Evolutionary conservation across 2,113 vertebrate genomes (phyloP).

Genomic region (Plectropomus leopardus): DNA sequence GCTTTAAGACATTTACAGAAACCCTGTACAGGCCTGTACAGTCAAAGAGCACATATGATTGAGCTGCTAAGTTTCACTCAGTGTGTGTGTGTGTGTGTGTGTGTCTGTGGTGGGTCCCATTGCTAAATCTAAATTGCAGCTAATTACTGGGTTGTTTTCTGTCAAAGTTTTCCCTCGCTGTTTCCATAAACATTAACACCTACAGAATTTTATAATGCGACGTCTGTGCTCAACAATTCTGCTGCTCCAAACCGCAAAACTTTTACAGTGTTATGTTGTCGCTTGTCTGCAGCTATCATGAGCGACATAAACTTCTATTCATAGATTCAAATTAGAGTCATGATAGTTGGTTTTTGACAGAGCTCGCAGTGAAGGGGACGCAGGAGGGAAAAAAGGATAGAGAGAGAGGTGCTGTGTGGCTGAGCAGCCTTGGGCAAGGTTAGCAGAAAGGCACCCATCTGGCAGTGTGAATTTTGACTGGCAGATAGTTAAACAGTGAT

Average conservation of each 20-base stretch:
- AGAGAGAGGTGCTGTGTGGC: conserved; percentile 79
- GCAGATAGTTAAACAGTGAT: conserved; percentile 94
- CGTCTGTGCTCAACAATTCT: conserved; percentile 78
- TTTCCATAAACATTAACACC: conserved; percentile 91
- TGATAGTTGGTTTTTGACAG: conserved; percentile 83
- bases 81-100: conserved; percentile 8
- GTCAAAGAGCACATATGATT: background rate
- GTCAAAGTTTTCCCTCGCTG: conserved; percentile 83
- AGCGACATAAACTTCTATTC: conserved; percentile 85
- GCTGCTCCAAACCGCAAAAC: conserved; percentile 84
- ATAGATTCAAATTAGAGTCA: conserved; percentile 83
- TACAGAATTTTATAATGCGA: conserved; percentile 80
- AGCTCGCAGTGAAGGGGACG: background rate
- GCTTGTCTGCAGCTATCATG: conserved; percentile 86
- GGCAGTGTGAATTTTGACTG: conserved; percentile 89
- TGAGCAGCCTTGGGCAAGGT: conserved; percentile 88
- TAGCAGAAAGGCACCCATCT: conserved; percentile 90
- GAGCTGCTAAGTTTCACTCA: background rate
- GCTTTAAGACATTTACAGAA: conserved; percentile 6
- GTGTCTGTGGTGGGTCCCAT: conserved; percentile 53
- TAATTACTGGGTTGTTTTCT: conserved; percentile 83
- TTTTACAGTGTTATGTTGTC: conserved; percentile 75
- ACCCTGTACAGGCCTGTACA: background rate
- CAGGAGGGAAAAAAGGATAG: conserved; percentile 28
- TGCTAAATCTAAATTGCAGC: conserved; percentile 89